Conservation (phyloP, 2,113 vertebrate species). For the Otolemur garnettii region DNA sequence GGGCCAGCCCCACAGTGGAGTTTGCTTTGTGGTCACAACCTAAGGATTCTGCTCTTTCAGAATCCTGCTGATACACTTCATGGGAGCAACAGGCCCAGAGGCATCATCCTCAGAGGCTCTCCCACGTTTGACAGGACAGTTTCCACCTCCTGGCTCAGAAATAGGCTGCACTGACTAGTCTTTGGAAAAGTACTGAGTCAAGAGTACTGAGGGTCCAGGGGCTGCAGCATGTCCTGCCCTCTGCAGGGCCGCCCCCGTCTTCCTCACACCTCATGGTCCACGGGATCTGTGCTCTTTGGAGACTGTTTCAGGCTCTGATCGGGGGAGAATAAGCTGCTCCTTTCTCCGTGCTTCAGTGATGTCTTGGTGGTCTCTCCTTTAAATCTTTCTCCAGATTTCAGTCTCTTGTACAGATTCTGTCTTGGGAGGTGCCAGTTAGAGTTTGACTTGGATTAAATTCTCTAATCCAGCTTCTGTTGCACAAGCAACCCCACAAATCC, state of each 20-base stretch:
- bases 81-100: not conserved
- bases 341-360: not conserved
- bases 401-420: not conserved
- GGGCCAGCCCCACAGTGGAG: too few relatives aligned
- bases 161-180: not conserved
- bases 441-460: not conserved
- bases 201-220: not conserved
- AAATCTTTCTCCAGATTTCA: not conserved
- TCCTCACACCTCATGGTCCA: not conserved
- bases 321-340: too few relatives aligned
- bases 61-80: not conserved
- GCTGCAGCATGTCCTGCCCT: fast-evolving
- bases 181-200: not conserved
- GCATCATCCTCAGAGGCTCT: not conserved
- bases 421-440: fast-evolving
- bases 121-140: not conserved
- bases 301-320: not conserved
- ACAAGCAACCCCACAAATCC: not conserved
- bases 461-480: not conserved
- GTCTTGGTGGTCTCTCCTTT: not conserved
- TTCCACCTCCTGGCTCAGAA: not conserved
- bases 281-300: not conserved
- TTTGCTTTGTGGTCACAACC: not conserved
- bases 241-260: not conserved
- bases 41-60: too few relatives aligned